phyloP scores from a whole-genome alignment of 2,797 vertebrate species.

The Brotula barbata region DNA sequence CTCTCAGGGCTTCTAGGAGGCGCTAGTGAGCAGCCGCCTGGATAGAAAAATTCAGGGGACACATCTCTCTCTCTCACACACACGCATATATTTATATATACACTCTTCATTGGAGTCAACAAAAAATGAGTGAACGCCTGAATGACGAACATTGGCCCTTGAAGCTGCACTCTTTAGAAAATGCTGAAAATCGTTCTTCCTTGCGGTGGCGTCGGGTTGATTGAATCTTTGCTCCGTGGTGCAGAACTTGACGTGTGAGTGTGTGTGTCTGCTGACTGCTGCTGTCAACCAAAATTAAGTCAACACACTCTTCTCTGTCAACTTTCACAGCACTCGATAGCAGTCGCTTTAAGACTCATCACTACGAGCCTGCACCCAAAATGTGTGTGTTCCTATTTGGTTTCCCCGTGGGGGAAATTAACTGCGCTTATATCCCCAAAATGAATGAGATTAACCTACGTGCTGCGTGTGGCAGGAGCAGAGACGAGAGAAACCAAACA shows the following conservation, averaged over 20 bases:
- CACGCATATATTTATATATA: slow-evolving; percentile 9
- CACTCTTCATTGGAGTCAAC: slow-evolving; percentile 27
- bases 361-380: slow-evolving; percentile 35
- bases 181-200: slow-evolving; percentile 72
- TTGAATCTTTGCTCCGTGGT: slow-evolving; percentile 24
- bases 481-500: slow-evolving; percentile 62
- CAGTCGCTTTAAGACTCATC: slow-evolving; percentile 73
- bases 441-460: slow-evolving; percentile 49
- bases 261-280: slow-evolving; percentile 48
- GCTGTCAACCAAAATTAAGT: slow-evolving; percentile 63
- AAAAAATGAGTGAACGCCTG: slow-evolving; percentile 34
- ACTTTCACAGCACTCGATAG: slow-evolving; percentile 41
- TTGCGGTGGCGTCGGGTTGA: slow-evolving; percentile 38
- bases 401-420: slow-evolving; percentile 8
- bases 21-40: slow-evolving; percentile 65
- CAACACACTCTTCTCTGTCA: slow-evolving; percentile 32
- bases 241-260: slow-evolving; percentile 10
- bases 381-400: slow-evolving; percentile 4
- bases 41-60: slow-evolving; percentile 47
- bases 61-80: no score
- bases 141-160: slow-evolving; percentile 52
- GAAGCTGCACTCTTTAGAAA: slow-evolving; percentile 65
- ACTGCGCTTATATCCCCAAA: slow-evolving; percentile 16
- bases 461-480: slow-evolving; percentile 65
- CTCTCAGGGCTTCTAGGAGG: slow-evolving; percentile 77